These are phyloP conservation scores for Ditylenchus weischeri DNA, from an alignment of 2,888 invertebrate genomes.

Conservation along the genomic window DNA sequence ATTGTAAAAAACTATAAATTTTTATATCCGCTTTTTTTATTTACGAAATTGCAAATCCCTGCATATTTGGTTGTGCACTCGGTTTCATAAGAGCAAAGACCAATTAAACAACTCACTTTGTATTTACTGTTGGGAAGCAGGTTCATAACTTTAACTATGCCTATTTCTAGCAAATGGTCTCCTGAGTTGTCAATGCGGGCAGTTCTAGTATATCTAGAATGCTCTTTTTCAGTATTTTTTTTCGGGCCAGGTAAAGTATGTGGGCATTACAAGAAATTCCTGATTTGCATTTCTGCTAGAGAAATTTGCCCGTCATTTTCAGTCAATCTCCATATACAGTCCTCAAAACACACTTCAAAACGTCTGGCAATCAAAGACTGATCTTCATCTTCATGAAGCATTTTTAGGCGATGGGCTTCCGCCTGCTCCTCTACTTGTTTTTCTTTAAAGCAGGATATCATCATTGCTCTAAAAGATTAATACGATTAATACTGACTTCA, in stretches of 20 bases:
- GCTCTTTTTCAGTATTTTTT: slow-evolving; percentile 3
- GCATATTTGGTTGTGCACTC: too few relatives aligned
- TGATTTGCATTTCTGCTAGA: slow-evolving; percentile 88
- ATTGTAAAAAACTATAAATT: too few relatives aligned
- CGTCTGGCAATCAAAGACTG: slow-evolving; percentile 37
- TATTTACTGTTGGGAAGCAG: slow-evolving; percentile 78
- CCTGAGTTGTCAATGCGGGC: slow-evolving; percentile 94
- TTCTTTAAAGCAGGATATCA: slow-evolving; percentile 69
- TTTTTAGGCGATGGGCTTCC: slow-evolving; percentile 23
- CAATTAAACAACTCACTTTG: slow-evolving; percentile 20
- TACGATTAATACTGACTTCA: too few relatives aligned
- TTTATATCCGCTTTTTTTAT: too few relatives aligned
- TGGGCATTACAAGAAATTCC: slow-evolving; percentile 79
- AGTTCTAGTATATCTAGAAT: slow-evolving; percentile 80
- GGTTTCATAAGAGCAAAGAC: too few relatives aligned
- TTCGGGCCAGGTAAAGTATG: slow-evolving; percentile 7
- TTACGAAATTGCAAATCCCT: too few relatives aligned
- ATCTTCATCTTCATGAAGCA: slow-evolving; percentile 26
- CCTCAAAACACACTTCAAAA: slow-evolving; percentile 82
- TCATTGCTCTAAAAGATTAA: slow-evolving; percentile 68
- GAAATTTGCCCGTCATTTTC: slow-evolving; percentile 96
- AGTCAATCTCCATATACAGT: slow-evolving; percentile 94
- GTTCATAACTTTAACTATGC: slow-evolving; percentile 91
- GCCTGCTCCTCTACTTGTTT: slow-evolving; percentile 57
- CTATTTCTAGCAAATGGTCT: slow-evolving; percentile 90